Conservation (phyloP, 2,797 vertebrate species). For the Xiphorhynchus erythropygius region DNA sequence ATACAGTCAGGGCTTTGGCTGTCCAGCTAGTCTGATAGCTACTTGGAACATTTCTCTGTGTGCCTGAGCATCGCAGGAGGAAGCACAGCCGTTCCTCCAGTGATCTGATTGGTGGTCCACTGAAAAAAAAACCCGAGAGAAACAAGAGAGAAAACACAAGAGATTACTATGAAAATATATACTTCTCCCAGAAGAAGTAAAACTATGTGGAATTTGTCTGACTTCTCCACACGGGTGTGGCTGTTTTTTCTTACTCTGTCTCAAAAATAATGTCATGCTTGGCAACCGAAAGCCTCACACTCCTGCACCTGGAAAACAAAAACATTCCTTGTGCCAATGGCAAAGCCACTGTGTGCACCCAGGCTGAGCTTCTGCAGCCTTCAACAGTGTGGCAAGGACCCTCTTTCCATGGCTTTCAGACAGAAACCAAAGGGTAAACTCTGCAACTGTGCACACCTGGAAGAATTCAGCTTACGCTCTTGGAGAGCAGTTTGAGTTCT, state of each 20-base stretch:
- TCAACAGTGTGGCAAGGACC: neutral
- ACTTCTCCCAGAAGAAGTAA: constrained; percentile 8
- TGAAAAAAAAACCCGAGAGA: neutral
- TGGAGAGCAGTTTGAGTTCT: neutral
- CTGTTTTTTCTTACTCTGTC: neutral
- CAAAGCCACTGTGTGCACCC: neutral
- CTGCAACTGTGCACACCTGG: neutral
- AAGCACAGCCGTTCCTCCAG: neutral
- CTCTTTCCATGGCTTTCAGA: neutral
- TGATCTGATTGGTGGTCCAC: neutral
- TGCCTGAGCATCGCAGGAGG: neutral
- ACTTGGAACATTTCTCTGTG: neutral
- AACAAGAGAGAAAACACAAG: neutral
- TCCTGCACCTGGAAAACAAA: constrained; percentile 14
- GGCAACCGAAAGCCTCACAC: neutral
- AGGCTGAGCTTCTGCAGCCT: neutral
- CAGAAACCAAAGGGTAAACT: neutral
- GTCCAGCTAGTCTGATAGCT: neutral
- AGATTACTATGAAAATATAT: neutral
- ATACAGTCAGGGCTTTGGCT: neutral
- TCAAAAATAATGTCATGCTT: constrained; percentile 31
- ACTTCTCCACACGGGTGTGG: neutral
- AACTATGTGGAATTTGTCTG: constrained; percentile 1
- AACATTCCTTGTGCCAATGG: neutral
- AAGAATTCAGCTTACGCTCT: neutral